phyloP scores from a whole-genome alignment of 2,888 invertebrate species.

The Phortica magna region DNA sequence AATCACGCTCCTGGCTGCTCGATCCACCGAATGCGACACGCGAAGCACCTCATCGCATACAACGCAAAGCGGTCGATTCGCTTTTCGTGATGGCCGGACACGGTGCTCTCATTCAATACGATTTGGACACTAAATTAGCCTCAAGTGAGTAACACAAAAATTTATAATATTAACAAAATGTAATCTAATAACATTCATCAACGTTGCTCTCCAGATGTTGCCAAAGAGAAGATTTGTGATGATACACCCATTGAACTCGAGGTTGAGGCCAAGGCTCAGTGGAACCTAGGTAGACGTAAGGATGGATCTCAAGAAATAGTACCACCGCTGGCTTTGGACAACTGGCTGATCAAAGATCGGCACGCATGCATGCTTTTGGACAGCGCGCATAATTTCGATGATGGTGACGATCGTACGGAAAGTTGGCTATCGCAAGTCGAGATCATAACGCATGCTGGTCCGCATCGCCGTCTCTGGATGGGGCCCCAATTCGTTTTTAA shows the following conservation, averaged over 20 bases:
- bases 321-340: slow-evolving; percentile 86
- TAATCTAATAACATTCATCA: neutral
- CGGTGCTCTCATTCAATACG: slow-evolving; percentile 92
- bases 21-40: slow-evolving; percentile 79
- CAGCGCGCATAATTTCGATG: slow-evolving; percentile 72
- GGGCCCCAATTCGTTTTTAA: slow-evolving; percentile 99
- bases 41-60: slow-evolving; percentile 77
- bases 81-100: slow-evolving; percentile 93
- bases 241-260: slow-evolving; percentile 91
- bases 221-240: slow-evolving; percentile 91
- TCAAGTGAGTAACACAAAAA: slow-evolving; percentile 66
- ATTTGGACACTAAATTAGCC: slow-evolving; percentile 87
- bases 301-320: slow-evolving; percentile 82
- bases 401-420: slow-evolving; percentile 83
- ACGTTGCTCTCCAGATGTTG: slow-evolving; percentile 80
- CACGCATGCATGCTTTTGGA: slow-evolving; percentile 72
- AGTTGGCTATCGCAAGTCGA: slow-evolving; percentile 98
- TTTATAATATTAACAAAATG: neutral
- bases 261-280: slow-evolving; percentile 92
- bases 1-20: slow-evolving; percentile 85
- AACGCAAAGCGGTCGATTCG: slow-evolving; percentile 86
- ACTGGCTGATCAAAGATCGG: slow-evolving; percentile 81
- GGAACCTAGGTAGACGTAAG: slow-evolving; percentile 86
- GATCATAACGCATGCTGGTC: slow-evolving; percentile 97
- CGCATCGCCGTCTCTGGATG: slow-evolving; percentile 98